Evolutionary conservation across 2,113 vertebrate species (phyloP).

Genomic region (Strix uralensis): DNA sequence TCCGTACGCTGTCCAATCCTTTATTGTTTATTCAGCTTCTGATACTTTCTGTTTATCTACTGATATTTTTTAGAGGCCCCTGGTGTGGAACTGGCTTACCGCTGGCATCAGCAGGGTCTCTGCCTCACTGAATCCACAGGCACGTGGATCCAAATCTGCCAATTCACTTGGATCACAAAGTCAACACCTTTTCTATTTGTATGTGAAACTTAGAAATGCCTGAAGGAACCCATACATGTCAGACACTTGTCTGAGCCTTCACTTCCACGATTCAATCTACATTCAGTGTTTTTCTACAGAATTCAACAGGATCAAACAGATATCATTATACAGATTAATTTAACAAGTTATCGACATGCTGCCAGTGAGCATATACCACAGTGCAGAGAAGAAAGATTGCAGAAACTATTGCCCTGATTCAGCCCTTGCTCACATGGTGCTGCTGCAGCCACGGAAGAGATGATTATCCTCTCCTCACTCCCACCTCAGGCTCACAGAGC

Average conservation of each 20-base stretch:
- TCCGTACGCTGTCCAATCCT: neutral
- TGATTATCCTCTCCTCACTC: no score
- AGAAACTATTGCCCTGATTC: neutral
- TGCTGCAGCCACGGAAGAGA: neutral
- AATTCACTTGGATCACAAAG: neutral
- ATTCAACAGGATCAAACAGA: neutral
- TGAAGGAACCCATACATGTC: neutral
- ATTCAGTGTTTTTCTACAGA: neutral
- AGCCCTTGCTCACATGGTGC: neutral
- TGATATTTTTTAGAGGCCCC: neutral
- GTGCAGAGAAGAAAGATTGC: neutral
- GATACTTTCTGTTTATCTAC: neutral
- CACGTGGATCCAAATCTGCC: neutral
- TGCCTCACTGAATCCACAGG: neutral
- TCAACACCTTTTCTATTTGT: neutral
- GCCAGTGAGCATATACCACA: neutral
- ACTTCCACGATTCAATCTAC: neutral
- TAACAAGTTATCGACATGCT: accelerated
- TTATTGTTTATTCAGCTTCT: neutral
- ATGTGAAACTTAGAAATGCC: neutral
- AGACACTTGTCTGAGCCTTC: neutral
- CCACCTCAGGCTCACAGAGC: neutral
- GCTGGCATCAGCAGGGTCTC: neutral
- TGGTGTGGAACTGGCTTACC: neutral
- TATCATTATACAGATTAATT: neutral